These are phyloP conservation scores for Chascanopsetta lugubris DNA, from an alignment of 2,113 vertebrate genomes.

Conservation along the genomic window DNA sequence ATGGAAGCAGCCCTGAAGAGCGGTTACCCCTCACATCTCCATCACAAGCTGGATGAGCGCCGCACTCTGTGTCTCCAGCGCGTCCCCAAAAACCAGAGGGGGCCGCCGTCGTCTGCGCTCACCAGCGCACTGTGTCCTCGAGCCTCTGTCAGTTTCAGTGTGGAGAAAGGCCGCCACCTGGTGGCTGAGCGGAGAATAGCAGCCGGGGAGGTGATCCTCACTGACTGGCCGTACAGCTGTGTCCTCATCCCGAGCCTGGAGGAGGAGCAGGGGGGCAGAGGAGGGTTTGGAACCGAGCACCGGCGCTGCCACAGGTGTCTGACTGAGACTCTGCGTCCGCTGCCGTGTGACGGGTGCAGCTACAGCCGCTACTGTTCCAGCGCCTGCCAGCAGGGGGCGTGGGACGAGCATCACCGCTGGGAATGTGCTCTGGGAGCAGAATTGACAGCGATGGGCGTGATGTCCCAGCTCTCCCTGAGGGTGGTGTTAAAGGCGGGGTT, in stretches of 20 bases:
- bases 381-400: conserved; percentile 82
- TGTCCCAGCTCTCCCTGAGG: conserved; percentile 89
- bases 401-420: conserved; percentile 85
- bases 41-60: conserved; percentile 85
- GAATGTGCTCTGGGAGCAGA: conserved; percentile 86
- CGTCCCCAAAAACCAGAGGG: conserved; percentile 50
- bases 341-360: conserved; percentile 88
- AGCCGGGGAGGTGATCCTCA: conserved; percentile 86
- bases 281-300: conserved; percentile 72
- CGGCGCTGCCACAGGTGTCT: conserved; percentile 90
- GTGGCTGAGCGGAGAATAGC: conserved; percentile 80
- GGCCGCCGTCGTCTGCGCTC: conserved; percentile 12
- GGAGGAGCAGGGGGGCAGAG: conserved; percentile 21
- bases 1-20: conserved; percentile 82
- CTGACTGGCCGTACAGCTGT: conserved; percentile 87
- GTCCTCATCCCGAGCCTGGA: conserved; percentile 84
- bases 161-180: conserved; percentile 86
- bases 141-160: conserved; percentile 76
- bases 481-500: conserved; percentile 84
- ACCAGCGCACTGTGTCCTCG: conserved; percentile 69
- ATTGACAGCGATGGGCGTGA: conserved; percentile 84
- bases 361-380: conserved; percentile 89
- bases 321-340: conserved; percentile 65
- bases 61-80: conserved; percentile 81
- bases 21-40: conserved; percentile 85